Evolutionary conservation across 2,113 vertebrate genomes (phyloP).

Genomic region (Corynorhinus townsendii): DNA sequence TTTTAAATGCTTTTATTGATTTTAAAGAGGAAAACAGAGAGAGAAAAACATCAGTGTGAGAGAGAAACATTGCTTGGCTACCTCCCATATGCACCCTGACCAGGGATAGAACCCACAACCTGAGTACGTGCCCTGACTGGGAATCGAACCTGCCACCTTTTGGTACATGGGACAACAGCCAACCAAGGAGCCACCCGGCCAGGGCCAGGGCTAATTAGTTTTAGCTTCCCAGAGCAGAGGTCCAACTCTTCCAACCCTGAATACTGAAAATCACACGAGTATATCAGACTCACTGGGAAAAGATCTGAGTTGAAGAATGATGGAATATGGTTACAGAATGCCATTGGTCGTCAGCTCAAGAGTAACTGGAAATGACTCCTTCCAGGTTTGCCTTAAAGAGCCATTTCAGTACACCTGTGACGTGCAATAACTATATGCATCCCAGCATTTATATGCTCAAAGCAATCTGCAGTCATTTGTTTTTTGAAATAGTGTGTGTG

Average conservation of each 20-base stretch:
- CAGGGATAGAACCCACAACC: neutral
- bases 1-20: neutral
- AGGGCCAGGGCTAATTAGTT: neutral
- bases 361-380: neutral
- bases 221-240: neutral
- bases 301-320: neutral
- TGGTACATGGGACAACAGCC: neutral
- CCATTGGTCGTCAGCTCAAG: neutral
- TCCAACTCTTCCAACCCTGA: neutral
- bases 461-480: neutral
- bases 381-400: neutral
- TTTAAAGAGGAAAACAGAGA: neutral
- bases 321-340: neutral
- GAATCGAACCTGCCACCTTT: neutral
- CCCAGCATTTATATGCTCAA: neutral
- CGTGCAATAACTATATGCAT: no score
- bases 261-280: neutral
- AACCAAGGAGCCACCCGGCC: neutral
- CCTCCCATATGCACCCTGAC: neutral
- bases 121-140: neutral
- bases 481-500: neutral
- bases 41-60: neutral
- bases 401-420: accelerated
- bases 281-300: neutral
- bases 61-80: neutral